A percentile compares a stretch with the other conserved stretches of the same genome.
Evolutionary conservation across 2,888 invertebrate genomes (phyloP).

Genomic region (Heliconius erato): DNA sequence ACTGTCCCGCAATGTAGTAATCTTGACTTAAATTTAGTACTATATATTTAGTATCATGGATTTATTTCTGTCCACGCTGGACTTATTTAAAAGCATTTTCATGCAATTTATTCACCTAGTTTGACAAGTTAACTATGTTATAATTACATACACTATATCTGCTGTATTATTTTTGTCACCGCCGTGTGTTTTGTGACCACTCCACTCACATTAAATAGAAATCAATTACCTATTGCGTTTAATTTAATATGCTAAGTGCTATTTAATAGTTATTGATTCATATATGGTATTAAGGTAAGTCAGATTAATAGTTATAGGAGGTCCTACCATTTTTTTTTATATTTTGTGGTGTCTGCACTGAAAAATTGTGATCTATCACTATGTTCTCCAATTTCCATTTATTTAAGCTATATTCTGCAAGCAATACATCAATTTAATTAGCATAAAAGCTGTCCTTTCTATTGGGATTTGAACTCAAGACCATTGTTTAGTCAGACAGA

Average conservation of each 20-base stretch:
- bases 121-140: conserved; percentile 12
- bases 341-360: too few species aligned
- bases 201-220: neutral
- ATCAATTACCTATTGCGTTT: too few species aligned
- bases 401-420: too few species aligned
- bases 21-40: neutral
- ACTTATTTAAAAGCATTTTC: neutral
- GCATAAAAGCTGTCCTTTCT: neutral
- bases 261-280: neutral
- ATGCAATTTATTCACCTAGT: neutral
- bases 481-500: neutral
- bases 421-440: too few species aligned
- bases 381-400: too few species aligned
- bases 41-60: neutral
- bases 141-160: neutral
- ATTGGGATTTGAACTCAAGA: too few species aligned
- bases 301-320: too few species aligned
- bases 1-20: neutral
- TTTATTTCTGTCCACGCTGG: neutral
- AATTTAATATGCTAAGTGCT: neutral
- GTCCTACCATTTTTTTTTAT: too few species aligned
- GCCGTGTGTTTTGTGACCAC: neutral
- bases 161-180: neutral
- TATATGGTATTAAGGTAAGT: too few species aligned
- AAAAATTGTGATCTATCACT: too few species aligned